Base-by-base conservation (phyloP, 1,140 invertebrate species). In the Drosophila pandora region DNA sequence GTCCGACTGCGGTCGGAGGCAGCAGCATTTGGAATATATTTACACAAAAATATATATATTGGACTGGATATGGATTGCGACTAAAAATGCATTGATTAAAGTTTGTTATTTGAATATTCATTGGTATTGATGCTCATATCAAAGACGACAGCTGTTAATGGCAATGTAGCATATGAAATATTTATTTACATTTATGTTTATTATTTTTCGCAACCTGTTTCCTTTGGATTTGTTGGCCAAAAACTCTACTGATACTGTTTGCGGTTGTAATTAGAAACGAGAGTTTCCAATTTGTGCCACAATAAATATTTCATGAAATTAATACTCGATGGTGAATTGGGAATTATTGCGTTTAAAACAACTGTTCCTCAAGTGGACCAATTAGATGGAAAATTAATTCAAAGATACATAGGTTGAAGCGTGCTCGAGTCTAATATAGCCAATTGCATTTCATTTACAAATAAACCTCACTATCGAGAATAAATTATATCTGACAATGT, bases 91-190 rank as follows among this genome's bases (percentile, higher is more conserved):
- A 81, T 67, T 79, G 56, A 75, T 78, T 83, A 55, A 56, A 82
- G 70, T 60, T 79, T 83, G 63, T 45, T 79, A 74, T 70, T 83
- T 55, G 76, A 75, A 83, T 79, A 74, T 80, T 79, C 68, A 71
- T 75, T 65, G 71, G 71, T 61, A 75, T 32, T 52, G 63, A 17
- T 43, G 41, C 41, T 13, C 25, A 12, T n/a, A 67, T 54, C 41
- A 70, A 70, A 59, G 54, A 41, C 50, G 55, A 57, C 48, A 60
- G 50, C 70, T 74, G 76, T 60, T 72, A 53, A 63, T 58, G 76
- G 53, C 22, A 78, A 48, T 59, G 55, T 50, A 59, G 67, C 68
- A 71, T 69, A 69, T 69, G 43, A 62, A 55, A 71, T 61, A 72
- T 79, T 80, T 61, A 52, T 69, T 79, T 63, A 45, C 67, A 43